Evolutionary conservation across 2,797 vertebrate species (phyloP), one percentile per base, ranked within the genome.

Genomic region (Enteromius paludinosus): DNA sequence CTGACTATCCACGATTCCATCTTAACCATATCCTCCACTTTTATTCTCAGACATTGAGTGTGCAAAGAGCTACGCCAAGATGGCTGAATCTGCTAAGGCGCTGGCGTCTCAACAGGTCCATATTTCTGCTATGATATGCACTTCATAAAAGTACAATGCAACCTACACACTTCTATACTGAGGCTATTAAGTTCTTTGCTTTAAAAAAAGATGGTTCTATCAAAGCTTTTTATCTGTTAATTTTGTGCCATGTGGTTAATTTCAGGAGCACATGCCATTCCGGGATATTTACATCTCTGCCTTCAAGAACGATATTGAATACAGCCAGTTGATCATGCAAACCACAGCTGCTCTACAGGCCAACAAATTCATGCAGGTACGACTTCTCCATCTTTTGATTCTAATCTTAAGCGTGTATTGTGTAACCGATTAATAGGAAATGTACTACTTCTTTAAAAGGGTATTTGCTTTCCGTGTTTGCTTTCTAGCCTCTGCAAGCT

Each of bases 331-430:
- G 85, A 93, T 97, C 82, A 96, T 98, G 78, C 96, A 97, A 87
- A 98, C 97, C 43, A 93, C 96, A 69, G 88, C 94, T 70, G 92
- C 96, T 73, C 97, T 99, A 30, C 98, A 98, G 85, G 94, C 96
- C 85, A 97, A 99, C 92, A 99, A 97, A 92, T 99, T 98, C 91
- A 94, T 96, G 59, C 97, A 98, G 97, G 98, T 99, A 94, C 35
- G 33, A 61, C 30, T 17, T 33, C 28, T 20, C 23, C 11, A 2
- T 18, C 2, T 38, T 35, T 15, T 79, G 70, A 49, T 28, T n/a
- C 35, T 25, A 10, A 41, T 7, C 30, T 38, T 23, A 20, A 18
- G 5, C n/a, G 18, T 23, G 45, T 9, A 68, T 59, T 59, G 20
- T 52, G 33, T 66, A 35, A 49, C 8, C 14, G 25, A 49, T 56